Evolutionary conservation across 2,888 invertebrate species (phyloP), one percentile per base, ranked within the genome.

Genomic region (Tetranychus truncatus): DNA sequence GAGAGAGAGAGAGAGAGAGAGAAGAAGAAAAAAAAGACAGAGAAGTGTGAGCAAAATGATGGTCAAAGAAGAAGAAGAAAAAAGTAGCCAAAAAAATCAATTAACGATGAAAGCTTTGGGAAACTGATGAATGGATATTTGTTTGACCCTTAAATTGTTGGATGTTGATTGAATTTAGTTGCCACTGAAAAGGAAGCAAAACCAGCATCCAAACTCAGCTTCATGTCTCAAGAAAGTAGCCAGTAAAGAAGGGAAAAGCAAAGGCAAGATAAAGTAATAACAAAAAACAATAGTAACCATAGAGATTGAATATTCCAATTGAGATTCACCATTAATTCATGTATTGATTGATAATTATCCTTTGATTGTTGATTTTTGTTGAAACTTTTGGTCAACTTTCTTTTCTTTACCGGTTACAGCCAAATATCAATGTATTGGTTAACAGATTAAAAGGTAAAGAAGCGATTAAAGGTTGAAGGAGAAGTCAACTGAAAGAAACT

Each of bases 1-100:
- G 72, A 72, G n/a, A 72, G 72, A 72, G 72, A 72, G 21, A 45
- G 72, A n/a, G n/a, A n/a, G n/a, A n/a, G n/a, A n/a, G n/a, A 44
- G 15, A 44, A 72, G 45, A 72, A 34, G 18, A 34, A 72, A 20
- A 72, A 44, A 72, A 44, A 46, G 72, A 72, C 34, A 72, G 72
- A 72, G 72, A 72, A 24, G 20, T 15, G 20, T 15, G 20, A 20
- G 71, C 18, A 71, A 20, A 71, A 20, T 15, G 71, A 71, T 15
- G 21, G 71, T 0, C 6, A 71, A 20, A 24, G 71, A 71, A 45
- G 24, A 44, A n/a, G 8, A 44, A 34, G n/a, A 45, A n/a, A 72
- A 72, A 24, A 34, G 34, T 67, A 67, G n/a, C n/a, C 7, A 45
- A 72, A 72, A 72, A 72, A 69, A 34, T 69, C 69, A 69, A 24